Evolutionary conservation across 2,797 vertebrate genomes (phyloP).

Genomic region (Acestrorhynchus altus): DNA sequence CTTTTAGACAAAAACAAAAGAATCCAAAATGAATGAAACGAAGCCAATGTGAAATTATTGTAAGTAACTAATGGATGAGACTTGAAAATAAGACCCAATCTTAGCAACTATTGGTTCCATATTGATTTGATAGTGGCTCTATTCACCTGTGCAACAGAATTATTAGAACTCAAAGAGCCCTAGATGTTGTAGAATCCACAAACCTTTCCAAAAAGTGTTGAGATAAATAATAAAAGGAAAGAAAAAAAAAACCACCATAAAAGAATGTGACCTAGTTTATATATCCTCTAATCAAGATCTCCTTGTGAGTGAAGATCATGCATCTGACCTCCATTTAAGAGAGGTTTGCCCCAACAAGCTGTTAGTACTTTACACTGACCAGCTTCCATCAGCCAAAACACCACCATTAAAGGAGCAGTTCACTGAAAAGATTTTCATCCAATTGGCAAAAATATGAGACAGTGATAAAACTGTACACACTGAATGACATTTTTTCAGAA

Average conservation of each 20-base stretch:
- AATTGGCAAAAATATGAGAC: no score
- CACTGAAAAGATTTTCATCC: not conserved
- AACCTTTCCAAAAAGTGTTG: conserved; percentile 21
- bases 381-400: not conserved
- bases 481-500: no score
- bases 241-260: not conserved
- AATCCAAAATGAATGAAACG: not conserved
- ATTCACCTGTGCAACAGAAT: conserved; percentile 7
- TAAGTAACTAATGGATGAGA: not conserved
- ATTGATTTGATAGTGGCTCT: not conserved
- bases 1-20: no score
- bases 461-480: no score
- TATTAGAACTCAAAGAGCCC: conserved; percentile 11
- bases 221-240: conserved; percentile 36
- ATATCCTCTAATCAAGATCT: conserved; percentile 40
- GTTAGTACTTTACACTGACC: not conserved
- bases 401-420: not conserved
- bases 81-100: not conserved
- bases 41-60: not conserved
- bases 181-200: conserved; percentile 43
- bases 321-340: conserved; percentile 11
- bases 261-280: conserved; percentile 24
- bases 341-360: not conserved
- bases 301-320: conserved; percentile 28
- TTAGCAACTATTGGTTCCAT: not conserved